Evolutionary conservation across 2,113 vertebrate genomes (phyloP).

Genomic region (Podarcis muralis): DNA sequence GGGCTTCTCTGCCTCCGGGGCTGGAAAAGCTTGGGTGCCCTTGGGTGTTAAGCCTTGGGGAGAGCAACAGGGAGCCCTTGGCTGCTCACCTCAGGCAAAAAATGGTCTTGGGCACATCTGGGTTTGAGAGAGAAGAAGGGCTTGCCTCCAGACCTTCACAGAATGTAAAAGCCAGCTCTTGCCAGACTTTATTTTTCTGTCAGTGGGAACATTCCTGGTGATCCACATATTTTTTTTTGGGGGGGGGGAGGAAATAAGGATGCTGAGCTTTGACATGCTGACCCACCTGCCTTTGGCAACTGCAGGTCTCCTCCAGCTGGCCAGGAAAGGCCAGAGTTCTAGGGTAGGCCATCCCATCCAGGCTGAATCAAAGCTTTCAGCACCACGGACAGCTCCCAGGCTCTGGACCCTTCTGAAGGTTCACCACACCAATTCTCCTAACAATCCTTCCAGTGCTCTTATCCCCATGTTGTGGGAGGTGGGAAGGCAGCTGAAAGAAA

Average conservation of each 20-base stretch:
- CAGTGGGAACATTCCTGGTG: not conserved
- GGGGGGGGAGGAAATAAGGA: too few relatives aligned
- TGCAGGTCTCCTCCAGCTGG: not conserved
- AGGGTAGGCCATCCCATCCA: not conserved
- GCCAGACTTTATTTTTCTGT: too few relatives aligned
- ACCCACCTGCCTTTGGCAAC: not conserved
- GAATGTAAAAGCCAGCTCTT: too few relatives aligned
- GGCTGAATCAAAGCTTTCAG: not conserved
- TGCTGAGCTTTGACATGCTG: not conserved
- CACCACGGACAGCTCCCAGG: not conserved
- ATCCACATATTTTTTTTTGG: not conserved
- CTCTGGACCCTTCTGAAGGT: not conserved
- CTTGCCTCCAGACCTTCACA: not conserved
- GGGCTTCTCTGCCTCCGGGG: not conserved
- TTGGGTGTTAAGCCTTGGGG: too few relatives aligned
- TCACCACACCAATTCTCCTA: not conserved
- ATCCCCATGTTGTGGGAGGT: not conserved
- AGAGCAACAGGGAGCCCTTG: too few relatives aligned
- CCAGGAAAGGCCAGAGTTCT: too few relatives aligned
- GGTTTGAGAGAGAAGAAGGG: fast-evolving
- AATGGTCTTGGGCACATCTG: not conserved
- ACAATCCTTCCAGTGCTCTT: not conserved
- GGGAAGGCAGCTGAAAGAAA: not conserved
- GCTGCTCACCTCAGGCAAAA: too few relatives aligned
- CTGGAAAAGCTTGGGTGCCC: too few relatives aligned